Percentiles rank a stretch among this genome's conserved stretches.
These are phyloP conservation scores for Corynorhinus townsendii DNA, from an alignment of 2,113 vertebrate genomes.

Conservation along the genomic window DNA sequence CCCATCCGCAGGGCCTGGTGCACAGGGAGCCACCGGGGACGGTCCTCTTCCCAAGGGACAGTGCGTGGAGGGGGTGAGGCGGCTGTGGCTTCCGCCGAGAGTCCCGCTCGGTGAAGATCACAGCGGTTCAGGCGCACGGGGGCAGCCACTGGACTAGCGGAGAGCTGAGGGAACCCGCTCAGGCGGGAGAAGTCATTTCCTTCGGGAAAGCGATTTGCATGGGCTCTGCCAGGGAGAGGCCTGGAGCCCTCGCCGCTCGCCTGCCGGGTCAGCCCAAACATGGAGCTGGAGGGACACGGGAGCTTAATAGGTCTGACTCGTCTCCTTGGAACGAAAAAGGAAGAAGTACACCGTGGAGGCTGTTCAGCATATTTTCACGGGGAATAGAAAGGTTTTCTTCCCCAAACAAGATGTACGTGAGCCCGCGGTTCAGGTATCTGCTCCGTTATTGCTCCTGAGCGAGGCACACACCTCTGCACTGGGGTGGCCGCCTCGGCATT, in stretches of 20 bases:
- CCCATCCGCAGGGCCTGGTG: background rate
- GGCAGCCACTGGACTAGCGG: conserved; percentile 95
- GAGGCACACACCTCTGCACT: conserved; percentile 48
- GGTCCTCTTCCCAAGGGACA: background rate
- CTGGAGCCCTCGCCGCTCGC: conserved; percentile 87
- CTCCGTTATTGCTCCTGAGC: conserved; percentile 2
- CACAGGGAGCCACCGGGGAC: background rate
- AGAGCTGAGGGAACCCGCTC: conserved; percentile 98
- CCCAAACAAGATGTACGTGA: conserved; percentile 75
- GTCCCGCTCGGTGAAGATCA: conserved; percentile 86
- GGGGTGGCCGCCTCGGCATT: background rate
- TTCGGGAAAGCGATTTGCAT: conserved; percentile 97
- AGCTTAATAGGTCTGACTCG: conserved; percentile 96
- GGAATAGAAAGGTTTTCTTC: conserved; percentile 70
- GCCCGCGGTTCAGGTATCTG: conserved; percentile 38
- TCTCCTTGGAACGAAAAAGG: conserved; percentile 82
- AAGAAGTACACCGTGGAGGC: conserved; percentile 77
- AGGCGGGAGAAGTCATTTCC: conserved; percentile 98
- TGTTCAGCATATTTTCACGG: conserved; percentile 80
- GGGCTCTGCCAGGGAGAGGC: conserved; percentile 90
- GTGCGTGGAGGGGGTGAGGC: conserved; percentile 60
- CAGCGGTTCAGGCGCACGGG: conserved; percentile 95
- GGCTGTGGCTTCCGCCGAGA: conserved; percentile 77
- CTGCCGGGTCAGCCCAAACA: conserved; percentile 94
- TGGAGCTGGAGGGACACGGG: conserved; percentile 97